phyloP scores from a whole-genome alignment of 2,797 vertebrate species.

The Poecilia velifera region DNA sequence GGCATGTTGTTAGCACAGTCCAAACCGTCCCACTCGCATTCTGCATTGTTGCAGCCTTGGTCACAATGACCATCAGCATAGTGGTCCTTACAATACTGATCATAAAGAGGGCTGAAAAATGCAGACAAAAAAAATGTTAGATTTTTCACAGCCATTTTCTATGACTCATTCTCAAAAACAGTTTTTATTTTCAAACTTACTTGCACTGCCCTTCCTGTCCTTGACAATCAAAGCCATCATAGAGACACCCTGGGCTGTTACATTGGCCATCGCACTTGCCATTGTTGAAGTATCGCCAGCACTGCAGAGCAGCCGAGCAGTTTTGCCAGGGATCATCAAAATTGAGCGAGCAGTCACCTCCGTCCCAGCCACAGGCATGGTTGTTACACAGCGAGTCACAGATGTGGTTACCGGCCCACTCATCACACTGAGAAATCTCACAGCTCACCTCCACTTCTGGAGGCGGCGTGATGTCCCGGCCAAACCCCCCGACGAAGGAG shows the following conservation, averaged over 20 bases:
- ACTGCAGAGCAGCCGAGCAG: slow-evolving; percentile 93
- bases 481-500: slow-evolving; percentile 87
- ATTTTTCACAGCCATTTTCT: slow-evolving; percentile 14
- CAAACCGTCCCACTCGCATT: slow-evolving; percentile 97
- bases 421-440: slow-evolving; percentile 85
- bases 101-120: slow-evolving; percentile 90
- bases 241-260: slow-evolving; percentile 92
- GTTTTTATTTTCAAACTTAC: slow-evolving; percentile 79
- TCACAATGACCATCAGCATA: slow-evolving; percentile 97
- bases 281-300: slow-evolving; percentile 97
- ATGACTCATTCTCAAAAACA: neutral
- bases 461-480: slow-evolving; percentile 90
- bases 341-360: slow-evolving; percentile 96
- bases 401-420: slow-evolving; percentile 89
- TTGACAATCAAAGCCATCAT: slow-evolving; percentile 98
- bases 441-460: slow-evolving; percentile 85
- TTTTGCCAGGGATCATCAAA: slow-evolving; percentile 98
- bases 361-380: slow-evolving; percentile 95
- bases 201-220: slow-evolving; percentile 94
- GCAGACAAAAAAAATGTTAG: slow-evolving; percentile 18
- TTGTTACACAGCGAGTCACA: slow-evolving; percentile 92
- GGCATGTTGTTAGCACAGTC: slow-evolving; percentile 95
- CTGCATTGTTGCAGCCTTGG: slow-evolving; percentile 96
- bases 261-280: slow-evolving; percentile 94
- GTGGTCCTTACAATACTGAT: slow-evolving; percentile 99